phyloP scores from a whole-genome alignment of 2,797 vertebrate species.

The Gallinago nigripennis region DNA sequence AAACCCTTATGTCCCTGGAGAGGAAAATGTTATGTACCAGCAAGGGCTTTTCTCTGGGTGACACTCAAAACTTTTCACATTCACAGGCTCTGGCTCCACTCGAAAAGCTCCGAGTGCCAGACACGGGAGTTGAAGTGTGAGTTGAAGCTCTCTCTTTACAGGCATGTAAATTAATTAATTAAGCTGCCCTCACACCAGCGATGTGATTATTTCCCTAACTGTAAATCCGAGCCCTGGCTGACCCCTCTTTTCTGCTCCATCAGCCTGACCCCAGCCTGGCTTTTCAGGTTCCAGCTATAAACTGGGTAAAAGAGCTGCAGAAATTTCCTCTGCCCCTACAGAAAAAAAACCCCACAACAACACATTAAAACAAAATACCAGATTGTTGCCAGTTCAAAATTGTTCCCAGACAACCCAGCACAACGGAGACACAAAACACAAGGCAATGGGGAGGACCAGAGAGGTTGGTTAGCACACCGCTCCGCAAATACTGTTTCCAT shows the following conservation, averaged over 20 bases:
- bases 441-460: not conserved
- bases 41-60: not conserved
- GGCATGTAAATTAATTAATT: conserved; percentile 9
- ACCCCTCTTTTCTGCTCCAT: not conserved
- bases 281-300: not conserved
- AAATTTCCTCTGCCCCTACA: not conserved
- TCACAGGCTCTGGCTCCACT: not conserved
- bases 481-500: not conserved
- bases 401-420: not conserved
- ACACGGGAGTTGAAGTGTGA: not conserved
- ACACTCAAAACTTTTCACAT: conserved; percentile 13
- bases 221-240: not conserved
- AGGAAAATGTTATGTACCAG: not conserved
- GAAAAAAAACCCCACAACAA: not conserved
- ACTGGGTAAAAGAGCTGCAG: not conserved
- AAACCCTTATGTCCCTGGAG: not conserved
- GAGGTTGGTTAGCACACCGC: not conserved
- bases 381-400: not conserved
- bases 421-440: not conserved
- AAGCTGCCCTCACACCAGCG: not conserved
- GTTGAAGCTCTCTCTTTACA: not conserved
- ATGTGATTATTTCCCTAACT: not conserved
- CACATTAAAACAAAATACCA: not conserved
- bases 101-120: not conserved
- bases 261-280: not conserved